Evolutionary conservation across 1,140 invertebrate species (phyloP), one percentile per base, ranked within the genome.

Genomic region (Ephestia elutella): DNA sequence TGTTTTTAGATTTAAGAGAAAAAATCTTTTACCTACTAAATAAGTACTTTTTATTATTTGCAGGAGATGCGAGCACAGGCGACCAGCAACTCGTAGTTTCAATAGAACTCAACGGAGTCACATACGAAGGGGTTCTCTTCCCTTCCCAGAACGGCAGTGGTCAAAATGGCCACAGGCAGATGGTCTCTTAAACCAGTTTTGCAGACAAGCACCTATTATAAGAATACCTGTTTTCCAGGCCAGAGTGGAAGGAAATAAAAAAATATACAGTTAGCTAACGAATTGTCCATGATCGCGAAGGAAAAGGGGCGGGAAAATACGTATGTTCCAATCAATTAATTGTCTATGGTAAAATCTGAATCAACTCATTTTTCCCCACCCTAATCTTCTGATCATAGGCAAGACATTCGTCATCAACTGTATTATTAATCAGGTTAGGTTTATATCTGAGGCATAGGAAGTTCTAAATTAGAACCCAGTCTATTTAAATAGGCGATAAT

Each of bases 31-130:
- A 4, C 3, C 1, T 32, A 7, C 11, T 8, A 32, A 8, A 32
- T 32, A 32, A 8, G 9, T 32, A 25, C 7, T 35, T 35, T 1
- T 44, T 0, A 44, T 44, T 54, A 10, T 35, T 73, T 68, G 0
- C 79, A 94, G 93, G 92, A 59, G 93, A 94, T 66, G 90, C 92
- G 19, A 90, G 85, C 61, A 94, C 94, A 62, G 93, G 93, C 2
- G 96, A 97, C 72, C 95, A 93, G 75, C 97, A 97, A 15, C 87
- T 99, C 48, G 94, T 96, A 28, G 97, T 99, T 4, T 97, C 95
- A 69, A 97, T 99, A 93, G 97, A 99, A 85, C 92, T 99, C 44
- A 99, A 99, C 80, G 98, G 98, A 32, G 93, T 95, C 13, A 94
- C 93, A 75, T 98, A 97, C 76, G 94, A 96, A 87, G 96, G 96